Percentiles rank a stretch among this genome's conserved stretches.
These are phyloP conservation scores for Terrapene triunguis DNA, from an alignment of 2,113 vertebrate species.

Conservation along the genomic window DNA sequence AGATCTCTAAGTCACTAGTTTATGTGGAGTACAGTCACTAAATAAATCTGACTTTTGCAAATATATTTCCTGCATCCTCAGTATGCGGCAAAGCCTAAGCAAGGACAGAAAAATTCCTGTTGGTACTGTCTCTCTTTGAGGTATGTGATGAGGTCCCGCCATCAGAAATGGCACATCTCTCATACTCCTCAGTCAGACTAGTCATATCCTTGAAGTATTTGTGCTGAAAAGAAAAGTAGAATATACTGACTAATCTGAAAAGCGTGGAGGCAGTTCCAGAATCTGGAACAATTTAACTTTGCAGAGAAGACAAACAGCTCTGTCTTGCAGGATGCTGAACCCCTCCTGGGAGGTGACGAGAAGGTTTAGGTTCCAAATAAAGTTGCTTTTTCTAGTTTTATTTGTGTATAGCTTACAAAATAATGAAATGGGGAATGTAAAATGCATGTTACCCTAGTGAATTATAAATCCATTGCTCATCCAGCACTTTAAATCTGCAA, in stretches of 20 bases:
- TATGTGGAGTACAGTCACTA: not conserved
- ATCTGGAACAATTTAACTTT: not conserved
- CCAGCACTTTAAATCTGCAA: not conserved
- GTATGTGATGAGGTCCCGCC: not conserved
- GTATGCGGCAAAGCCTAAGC: accelerated
- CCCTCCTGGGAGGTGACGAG: accelerated
- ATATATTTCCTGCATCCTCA: not conserved
- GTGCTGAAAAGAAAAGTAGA: not conserved
- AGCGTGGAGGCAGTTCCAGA: not conserved
- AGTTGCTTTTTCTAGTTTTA: not conserved
- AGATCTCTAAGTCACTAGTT: not conserved
- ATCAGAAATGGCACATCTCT: not conserved
- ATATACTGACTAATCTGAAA: not conserved
- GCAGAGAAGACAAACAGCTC: not conserved
- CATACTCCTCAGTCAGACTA: not conserved
- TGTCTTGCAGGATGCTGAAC: not conserved
- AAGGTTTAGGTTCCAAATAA: not conserved
- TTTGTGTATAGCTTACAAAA: not conserved
- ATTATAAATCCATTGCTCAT: not conserved
- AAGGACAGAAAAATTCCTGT: not conserved
- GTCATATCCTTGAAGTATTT: not conserved
- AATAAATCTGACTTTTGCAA: conserved; percentile 10
- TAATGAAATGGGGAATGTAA: not conserved
- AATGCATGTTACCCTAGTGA: not conserved
- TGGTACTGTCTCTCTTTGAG: not conserved